These are phyloP conservation scores for Lepidochitona cinerea DNA, from an alignment of 2,888 invertebrate species.

Conservation along the genomic window DNA sequence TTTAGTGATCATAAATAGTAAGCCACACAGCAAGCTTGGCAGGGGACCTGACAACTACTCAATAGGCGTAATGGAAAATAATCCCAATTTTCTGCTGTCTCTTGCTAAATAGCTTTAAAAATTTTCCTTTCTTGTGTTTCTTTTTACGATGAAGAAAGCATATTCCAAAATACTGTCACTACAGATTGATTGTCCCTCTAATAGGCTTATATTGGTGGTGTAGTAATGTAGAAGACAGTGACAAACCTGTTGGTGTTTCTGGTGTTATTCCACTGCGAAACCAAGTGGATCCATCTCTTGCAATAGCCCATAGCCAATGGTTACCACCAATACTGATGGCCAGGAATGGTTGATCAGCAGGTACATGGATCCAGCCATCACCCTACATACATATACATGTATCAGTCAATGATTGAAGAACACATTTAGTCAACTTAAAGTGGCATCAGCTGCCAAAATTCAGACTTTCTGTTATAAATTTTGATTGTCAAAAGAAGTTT, in stretches of 20 bases:
- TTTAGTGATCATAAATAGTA: too few species aligned
- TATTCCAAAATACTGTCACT: too few species aligned
- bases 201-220: slow-evolving; percentile 10
- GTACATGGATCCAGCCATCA: slow-evolving; percentile 83
- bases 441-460: too few species aligned
- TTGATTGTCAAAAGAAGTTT: too few species aligned
- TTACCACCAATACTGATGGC: slow-evolving; percentile 73
- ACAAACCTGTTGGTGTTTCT: slow-evolving; percentile 80
- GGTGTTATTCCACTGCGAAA: slow-evolving; percentile 86
- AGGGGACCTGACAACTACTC: too few species aligned
- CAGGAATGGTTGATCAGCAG: slow-evolving; percentile 84
- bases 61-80: too few species aligned
- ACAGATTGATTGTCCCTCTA: neutral
- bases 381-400: slow-evolving; percentile 73
- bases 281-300: slow-evolving; percentile 88
- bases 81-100: too few species aligned
- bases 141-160: too few species aligned
- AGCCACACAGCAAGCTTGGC: too few species aligned
- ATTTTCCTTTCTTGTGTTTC: too few species aligned
- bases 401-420: neutral
- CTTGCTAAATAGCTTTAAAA: too few species aligned
- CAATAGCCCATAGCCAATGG: slow-evolving; percentile 81
- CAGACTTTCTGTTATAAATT: too few species aligned
- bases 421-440: neutral
- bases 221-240: slow-evolving; percentile 81